Base-by-base conservation (phyloP, 2,797 vertebrate genomes). In the Hypotaenidia philippensis region DNA sequence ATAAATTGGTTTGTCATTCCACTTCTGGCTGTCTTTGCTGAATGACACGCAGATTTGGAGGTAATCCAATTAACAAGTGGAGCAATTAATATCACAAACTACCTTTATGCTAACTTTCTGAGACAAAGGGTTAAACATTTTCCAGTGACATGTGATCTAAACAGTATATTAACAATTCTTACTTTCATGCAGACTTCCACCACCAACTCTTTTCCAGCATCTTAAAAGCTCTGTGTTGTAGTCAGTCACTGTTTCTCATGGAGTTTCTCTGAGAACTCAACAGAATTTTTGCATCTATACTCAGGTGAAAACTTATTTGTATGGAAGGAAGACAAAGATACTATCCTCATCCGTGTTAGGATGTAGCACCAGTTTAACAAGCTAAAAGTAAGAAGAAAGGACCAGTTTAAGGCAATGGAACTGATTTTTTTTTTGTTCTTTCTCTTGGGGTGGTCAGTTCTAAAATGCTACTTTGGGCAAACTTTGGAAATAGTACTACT, bases 1-100 rank as follows among this genome's bases (percentile, higher is more conserved):
- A 83, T 78, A 97, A 96, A 95, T 74, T 89, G 82, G 55, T 94
- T 96, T 96, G 81, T 96, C 93, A 66, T 64, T 92, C 81, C 90
- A 91, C 91, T 91, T 95, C 90, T 83, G 79, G 49, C 59, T 84
- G 57, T 83, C 85, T 91, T 78, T 79, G 55, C 71, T 95, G 87
- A 97, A 71, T 53, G 65, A 72, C 72, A 41, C 57, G 56, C 88
- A 91, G 85, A 94, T 96, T 92, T 88, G 49, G 91, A 96, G 55
- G 68, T 90, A 83, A 95, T 87, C 88, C 87, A 90, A 61, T 74
- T 95, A 91, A 87, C 66, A 94, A 96, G 77, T 9, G 21, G 36
- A 68, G 61, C 41, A 92, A 94, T 81, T 80, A 89, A 38, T 89
- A 92, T 60, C 63, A 92, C 61, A 40, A 84, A 65, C 34, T 68